Evolutionary conservation across 2,797 vertebrate genomes (phyloP).

Genomic region (Morelia viridis): DNA sequence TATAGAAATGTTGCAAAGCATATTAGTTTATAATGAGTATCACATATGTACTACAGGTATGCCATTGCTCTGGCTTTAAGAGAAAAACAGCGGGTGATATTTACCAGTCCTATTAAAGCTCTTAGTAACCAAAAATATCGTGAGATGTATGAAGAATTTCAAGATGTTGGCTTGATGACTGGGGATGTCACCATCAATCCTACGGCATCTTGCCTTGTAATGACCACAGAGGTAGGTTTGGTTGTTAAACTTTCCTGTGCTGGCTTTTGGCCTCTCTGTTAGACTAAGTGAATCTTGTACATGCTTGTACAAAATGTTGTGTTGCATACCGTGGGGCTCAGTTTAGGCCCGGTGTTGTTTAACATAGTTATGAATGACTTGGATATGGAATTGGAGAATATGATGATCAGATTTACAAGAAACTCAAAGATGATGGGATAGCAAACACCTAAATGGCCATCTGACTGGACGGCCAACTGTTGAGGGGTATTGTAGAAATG

Average conservation of each 20-base stretch:
- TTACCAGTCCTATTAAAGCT: slow-evolving; percentile 98
- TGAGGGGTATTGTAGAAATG: too few species aligned
- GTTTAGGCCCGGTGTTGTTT: not conserved
- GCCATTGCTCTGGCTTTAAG: slow-evolving; percentile 93
- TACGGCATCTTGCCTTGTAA: slow-evolving; percentile 95
- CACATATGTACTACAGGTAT: slow-evolving; percentile 76
- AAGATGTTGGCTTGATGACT: slow-evolving; percentile 97
- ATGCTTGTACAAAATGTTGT: not conserved
- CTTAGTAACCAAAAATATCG: slow-evolving; percentile 98
- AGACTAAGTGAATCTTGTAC: not conserved
- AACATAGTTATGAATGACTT: not conserved
- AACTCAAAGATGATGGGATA: too few species aligned
- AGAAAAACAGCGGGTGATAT: slow-evolving; percentile 97
- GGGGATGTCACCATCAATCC: slow-evolving; percentile 99
- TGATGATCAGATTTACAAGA: not conserved
- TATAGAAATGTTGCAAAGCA: rapidly evolving
- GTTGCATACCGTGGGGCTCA: not conserved
- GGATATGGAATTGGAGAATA: not conserved
- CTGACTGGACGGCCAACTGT: too few species aligned
- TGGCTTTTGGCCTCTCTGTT: not conserved
- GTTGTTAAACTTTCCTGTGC: not conserved
- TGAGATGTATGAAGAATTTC: slow-evolving; percentile 99
- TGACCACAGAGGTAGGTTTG: slow-evolving; percentile 93
- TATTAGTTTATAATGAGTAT: not conserved
- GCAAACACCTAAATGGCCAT: too few species aligned